Base-by-base conservation (phyloP, 1,140 invertebrate genomes). In the Eumeta japonica region DNA sequence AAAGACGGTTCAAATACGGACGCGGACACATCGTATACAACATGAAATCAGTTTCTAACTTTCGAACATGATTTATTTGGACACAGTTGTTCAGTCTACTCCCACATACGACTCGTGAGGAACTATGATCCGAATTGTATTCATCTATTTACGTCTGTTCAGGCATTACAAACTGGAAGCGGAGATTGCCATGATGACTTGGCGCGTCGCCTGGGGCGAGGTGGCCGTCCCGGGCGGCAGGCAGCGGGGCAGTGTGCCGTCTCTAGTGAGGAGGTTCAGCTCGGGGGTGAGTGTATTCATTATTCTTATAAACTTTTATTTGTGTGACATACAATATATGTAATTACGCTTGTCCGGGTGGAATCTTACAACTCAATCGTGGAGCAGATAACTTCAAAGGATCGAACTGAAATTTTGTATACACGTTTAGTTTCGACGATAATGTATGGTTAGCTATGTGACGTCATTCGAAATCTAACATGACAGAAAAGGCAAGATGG, bases 121-220 rank as follows among this genome's bases (percentile, higher is more conserved):
- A n/a, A 5, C 5, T 24, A n/a, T n/a, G 5, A 24, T 24, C 5
- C n/a, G 20, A 5, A n/a, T n/a, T 5, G n/a, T 5, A 24, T 5
- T 24, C n/a, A n/a, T 7, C n/a, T n/a, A 24, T 24, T 5, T n/a
- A 7, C 20, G 20, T 24, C 5, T n/a, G 20, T 24, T 14, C 72
- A 95, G 94, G 52, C 90, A 92, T 63, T 93, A 92, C 62, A 93
- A 90, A 58, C 72, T 94, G 13, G 94, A 97, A 67, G 87, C 89
- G 0, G 94, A 95, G 75, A 86, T 98, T 39, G 92, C 90, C 1
- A 92, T 92, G 16, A 96, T 96, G 92, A 92, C 88, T 13, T 98
- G 95, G 95, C 86, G 89, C 52, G 86, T 98, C 0, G 82, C 84
- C 44, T 90, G 88, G 81, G 83, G 86, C 39, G 93, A 97, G 43